Evolutionary conservation across 1,140 invertebrate genomes (phyloP), one percentile per base, ranked within the genome.

Genomic region (Calliphora vicina): DNA sequence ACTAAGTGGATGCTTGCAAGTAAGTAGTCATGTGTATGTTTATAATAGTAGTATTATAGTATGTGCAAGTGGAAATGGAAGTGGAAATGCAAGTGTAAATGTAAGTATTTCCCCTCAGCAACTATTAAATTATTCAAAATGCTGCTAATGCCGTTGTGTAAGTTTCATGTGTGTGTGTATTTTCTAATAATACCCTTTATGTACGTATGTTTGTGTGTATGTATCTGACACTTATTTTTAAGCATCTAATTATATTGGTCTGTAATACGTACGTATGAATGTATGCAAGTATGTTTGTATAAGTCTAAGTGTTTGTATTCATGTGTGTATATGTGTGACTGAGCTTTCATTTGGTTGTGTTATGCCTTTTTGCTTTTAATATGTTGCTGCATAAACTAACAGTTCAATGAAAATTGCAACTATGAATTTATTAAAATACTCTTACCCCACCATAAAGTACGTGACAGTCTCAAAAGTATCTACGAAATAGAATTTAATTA

Each of bases 401-500:
- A 25, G 61, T 67, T 67, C 61, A 67, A 67, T 67, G 61, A 67
- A 67, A 23, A 67, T 67, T 67, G 61, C 61, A 67, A 67, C 61
- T 25, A 67, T 67, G 61, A 67, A 67, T 67, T 78, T 78, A 78
- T 43, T 78, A 78, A 78, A 78, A 78, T 35, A 35, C 10, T 10
- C 35, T n/a, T n/a, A n/a, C 35, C 74, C 50, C n/a, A 17, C 61
- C 26, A 17, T 74, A 43, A 78, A 78, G 20, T 78, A 43, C 74
- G 74, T 78, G 74, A 78, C 74, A 78, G 74, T 78, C 42, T 78
- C 74, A 78, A 78, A 45, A 78, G 74, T 67, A 67, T 67, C 61
- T 8, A 23, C 5, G n/a, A 12, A 76, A 43, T 23, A 23, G 74
- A 78, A 45, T 78, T 78, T 78, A 78, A 78, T 78, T 78, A 78